Base-by-base conservation (phyloP, 1,140 invertebrate species). In the Drosophila pectinifera region DNA sequence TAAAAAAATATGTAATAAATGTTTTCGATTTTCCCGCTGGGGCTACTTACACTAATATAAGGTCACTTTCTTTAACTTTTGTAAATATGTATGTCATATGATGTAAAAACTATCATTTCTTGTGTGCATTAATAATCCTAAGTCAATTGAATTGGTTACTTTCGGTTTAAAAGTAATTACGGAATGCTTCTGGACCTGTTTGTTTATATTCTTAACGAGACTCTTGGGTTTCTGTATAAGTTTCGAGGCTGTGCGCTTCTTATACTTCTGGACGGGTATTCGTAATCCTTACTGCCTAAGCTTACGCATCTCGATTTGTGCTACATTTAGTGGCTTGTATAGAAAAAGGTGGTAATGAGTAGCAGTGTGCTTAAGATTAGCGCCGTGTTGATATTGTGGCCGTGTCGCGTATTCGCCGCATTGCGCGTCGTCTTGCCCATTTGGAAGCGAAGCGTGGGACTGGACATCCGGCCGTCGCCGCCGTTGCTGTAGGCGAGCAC, bases 391-490 rank as follows among this genome's bases (percentile, higher is more conserved):
- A 91, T 76, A 39, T 89, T 91, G 57, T 76, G 75, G 24, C 54
- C 64, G 20, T 91, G 72, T n/a, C 78, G 83, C 1, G 73, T 69
- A 41, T 70, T 82, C 3, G 83, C 90, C 6, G 84, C 73, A 59
- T 91, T 91, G 7, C 90, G 83, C 31, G 90, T 91, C 3, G 90
- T 91, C 56, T 94, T 94, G 91, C 96, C 96, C 96, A 97, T 97
- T 93, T 96, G 95, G 93, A 98, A 98, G 74, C 95, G 95, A 73
- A 96, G 94, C 3, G 96, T 95, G 0, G 98, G 98, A 69, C 97
- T 98, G 46, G 98, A 98, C 97, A 98, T 98, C 55, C 98, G 95
- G 0, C 98, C 98, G 91, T 99, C 98, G 1, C 98, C 98, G 26
- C 98, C 98, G 75, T 96, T 96, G 24, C 97, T 98, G 93, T 95